A percentile compares a stretch with the other conserved stretches of the same genome.
Conservation (phyloP, 2,888 invertebrate species). For the Megaustenia siamemsis region DNA sequence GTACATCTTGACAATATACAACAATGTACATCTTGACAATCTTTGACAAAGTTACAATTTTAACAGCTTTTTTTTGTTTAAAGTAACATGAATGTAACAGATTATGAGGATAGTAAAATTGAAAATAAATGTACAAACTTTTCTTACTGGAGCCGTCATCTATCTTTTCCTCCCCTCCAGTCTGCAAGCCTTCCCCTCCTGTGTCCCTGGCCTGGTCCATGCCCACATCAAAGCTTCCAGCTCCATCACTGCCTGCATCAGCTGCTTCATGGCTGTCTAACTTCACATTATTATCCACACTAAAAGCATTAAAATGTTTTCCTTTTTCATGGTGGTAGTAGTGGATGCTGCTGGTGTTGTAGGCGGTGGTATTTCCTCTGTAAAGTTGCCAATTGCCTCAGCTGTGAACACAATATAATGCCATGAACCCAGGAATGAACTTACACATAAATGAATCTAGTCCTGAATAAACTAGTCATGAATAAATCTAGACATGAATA, state of each 20-base stretch:
- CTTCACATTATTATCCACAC: conserved; percentile 9
- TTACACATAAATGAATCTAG: no score
- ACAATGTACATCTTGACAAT: no score
- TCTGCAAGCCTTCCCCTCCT: conserved; percentile 1
- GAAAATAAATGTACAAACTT: conserved; percentile 39
- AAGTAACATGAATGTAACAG: no score
- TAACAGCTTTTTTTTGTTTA: no score
- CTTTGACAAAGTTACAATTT: no score
- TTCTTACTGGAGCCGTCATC: conserved; percentile 39
- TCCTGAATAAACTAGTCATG: no score
- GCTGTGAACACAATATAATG: conserved; percentile 80
- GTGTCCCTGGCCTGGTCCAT: not conserved
- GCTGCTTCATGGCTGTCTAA: conserved; percentile 23
- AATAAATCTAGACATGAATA: no score
- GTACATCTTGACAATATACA: no score
- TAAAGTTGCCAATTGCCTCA: conserved; percentile 85
- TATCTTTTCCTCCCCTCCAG: not conserved
- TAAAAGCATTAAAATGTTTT: conserved; percentile 10
- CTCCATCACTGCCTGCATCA: conserved; percentile 14
- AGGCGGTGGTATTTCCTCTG: conserved; percentile 82
- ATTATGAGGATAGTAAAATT: no score
- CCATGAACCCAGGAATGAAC: no score
- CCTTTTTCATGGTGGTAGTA: conserved; percentile 25
- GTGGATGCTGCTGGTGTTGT: conserved; percentile 64
- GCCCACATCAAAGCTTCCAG: not conserved